phyloP scores from a whole-genome alignment of 1,140 invertebrate species.

The Palaemon carinicauda region DNA sequence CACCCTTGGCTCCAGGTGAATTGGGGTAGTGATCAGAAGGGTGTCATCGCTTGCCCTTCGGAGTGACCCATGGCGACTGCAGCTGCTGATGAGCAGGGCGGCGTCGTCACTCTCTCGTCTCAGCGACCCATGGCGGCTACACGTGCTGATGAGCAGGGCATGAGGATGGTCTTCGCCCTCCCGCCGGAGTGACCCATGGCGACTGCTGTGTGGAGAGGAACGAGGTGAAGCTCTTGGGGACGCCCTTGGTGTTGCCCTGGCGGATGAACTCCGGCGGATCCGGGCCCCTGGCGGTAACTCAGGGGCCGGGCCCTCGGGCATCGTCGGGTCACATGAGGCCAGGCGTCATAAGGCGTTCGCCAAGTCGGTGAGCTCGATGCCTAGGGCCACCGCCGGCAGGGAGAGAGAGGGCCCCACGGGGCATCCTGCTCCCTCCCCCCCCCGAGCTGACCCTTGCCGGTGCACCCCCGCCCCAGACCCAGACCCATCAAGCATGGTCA shows the following conservation, averaged over 20 bases:
- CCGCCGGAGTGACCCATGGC: conserved; percentile 40
- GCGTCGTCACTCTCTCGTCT: conserved; percentile 20
- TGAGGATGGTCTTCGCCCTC: conserved; percentile 35
- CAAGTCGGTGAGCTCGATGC: conserved; percentile 55
- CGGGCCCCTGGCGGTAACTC: conserved; percentile 34
- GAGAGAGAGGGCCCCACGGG: conserved; percentile 47
- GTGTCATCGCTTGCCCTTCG: conserved; percentile 16
- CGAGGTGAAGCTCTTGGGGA: conserved; percentile 40
- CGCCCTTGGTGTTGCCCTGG: conserved; percentile 24
- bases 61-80: background rate
- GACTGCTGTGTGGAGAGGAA: conserved; percentile 29
- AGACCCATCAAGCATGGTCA: conserved; percentile 53
- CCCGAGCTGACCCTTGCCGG: conserved; percentile 26
- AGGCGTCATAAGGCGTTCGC: conserved; percentile 60
- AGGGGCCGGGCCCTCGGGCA: conserved; percentile 45
- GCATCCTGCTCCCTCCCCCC: conserved; percentile 25
- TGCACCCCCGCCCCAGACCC: conserved; percentile 52
- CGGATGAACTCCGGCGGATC: conserved; percentile 39
- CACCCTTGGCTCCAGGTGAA: conserved; percentile 31
- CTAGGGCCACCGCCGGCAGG: conserved; percentile 55
- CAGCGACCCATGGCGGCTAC: background rate
- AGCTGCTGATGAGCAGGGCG: conserved; percentile 3
- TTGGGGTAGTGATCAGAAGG: conserved; percentile 3
- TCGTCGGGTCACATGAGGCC: conserved; percentile 51
- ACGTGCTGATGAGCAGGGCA: background rate